Evolutionary conservation across 2,888 invertebrate genomes (phyloP), one percentile per base, ranked within the genome.

Genomic region (Phortica okadai): DNA sequence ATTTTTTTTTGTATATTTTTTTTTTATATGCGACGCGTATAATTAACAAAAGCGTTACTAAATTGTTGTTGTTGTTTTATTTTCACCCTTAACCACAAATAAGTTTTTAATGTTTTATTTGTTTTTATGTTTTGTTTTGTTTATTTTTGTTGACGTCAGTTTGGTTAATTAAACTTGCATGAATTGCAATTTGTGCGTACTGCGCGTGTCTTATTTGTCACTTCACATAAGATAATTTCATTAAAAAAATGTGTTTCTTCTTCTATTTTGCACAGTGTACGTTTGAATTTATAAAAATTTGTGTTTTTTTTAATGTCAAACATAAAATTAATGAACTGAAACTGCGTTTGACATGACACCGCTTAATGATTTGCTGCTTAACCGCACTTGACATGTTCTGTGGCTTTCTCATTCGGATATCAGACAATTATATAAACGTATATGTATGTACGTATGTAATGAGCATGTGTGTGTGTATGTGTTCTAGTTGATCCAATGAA

Each of bases 111-210:
- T 59, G 59, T 14, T 62, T 44, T 59, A 21, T 41, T 10, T 73
- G 41, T 6, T n/a, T 2, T 7, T 33, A 16, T 14, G 74, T 78
- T 62, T 54, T 73, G 45, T 50, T 2, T 7, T 33, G 8, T 14
- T 73, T 78, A 58, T 54, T 77, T 25, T 59, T 7, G 33, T 33
- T 5, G 33, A 33, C 33, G 33, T 33, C 33, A 33, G 33, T 33
- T 21, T 70, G 78, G 82, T 82, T 82, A 84, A 82, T 84, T 84
- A 84, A 83, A 80, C 78, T 83, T 82, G 33, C 78, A 82, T 86
- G 80, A 84, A 74, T 80, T 83, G 81, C 80, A 79, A 50, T 80
- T 79, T 75, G 16, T 58, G 58, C 58, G 58, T 3, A 73, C 64
- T 70, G 70, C 14, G 56, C 11, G 10, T 73, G 64, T 45, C 16